Evolutionary conservation across 2,888 invertebrate genomes (phyloP).

Genomic region (Rhagium mordax): DNA sequence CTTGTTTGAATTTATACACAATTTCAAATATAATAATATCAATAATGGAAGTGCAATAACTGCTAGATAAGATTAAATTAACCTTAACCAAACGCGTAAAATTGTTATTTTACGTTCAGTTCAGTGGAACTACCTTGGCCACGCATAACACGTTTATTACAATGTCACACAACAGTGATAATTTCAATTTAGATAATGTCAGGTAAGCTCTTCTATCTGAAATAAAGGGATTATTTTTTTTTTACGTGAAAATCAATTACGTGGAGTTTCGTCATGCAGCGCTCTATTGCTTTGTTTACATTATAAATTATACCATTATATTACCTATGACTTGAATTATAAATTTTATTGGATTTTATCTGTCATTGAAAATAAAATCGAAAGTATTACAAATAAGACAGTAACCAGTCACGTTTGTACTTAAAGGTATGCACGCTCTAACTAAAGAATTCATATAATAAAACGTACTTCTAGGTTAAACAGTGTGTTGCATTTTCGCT

Average conservation of each 20-base stretch:
- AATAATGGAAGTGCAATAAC: not conserved
- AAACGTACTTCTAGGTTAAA: too few relatives aligned
- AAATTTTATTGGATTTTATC: too few relatives aligned
- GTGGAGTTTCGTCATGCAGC: not conserved
- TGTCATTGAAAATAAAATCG: too few relatives aligned
- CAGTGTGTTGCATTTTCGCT: too few relatives aligned
- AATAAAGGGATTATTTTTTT: not conserved
- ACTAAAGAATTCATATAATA: too few relatives aligned
- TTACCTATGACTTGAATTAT: too few relatives aligned
- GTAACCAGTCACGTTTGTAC: too few relatives aligned
- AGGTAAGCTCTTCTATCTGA: not conserved
- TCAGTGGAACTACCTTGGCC: not conserved
- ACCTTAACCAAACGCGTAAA: not conserved
- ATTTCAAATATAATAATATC: too few relatives aligned
- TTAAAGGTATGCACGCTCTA: too few relatives aligned
- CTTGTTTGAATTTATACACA: too few relatives aligned
- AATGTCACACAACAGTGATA: not conserved
- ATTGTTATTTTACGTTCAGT: not conserved
- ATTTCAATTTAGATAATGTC: constrained; percentile 14
- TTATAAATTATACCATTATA: not conserved
- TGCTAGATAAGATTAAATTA: not conserved
- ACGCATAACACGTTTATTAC: not conserved
- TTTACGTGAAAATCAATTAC: not conserved
- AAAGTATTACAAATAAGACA: too few relatives aligned
- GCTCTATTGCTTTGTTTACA: not conserved